These are phyloP conservation scores for Ciconia maguari DNA, from an alignment of 2,113 vertebrate species.

Conservation along the genomic window DNA sequence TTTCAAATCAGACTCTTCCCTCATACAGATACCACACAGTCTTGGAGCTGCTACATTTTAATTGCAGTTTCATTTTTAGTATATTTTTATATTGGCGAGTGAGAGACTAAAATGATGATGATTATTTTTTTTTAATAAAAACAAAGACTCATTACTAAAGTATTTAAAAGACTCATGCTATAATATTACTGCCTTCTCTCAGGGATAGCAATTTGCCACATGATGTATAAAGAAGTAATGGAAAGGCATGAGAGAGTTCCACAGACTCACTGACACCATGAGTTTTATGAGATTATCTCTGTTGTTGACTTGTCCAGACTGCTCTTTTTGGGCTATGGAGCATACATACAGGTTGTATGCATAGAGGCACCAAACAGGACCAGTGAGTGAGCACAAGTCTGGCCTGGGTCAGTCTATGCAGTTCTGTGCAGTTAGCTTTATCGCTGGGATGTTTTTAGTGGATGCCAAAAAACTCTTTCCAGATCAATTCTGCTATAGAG, in stretches of 20 bases:
- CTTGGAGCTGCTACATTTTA: not conserved
- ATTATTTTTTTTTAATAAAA: not conserved
- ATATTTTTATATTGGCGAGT: not conserved
- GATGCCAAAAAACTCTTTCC: not conserved
- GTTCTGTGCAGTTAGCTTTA: not conserved
- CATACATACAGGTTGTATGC: not conserved
- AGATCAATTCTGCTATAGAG: not conserved
- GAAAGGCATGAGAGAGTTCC: not conserved
- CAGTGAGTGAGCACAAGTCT: not conserved
- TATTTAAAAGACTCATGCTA: not conserved
- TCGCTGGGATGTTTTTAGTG: too few species aligned
- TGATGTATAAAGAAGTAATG: not conserved
- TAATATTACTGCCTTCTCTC: not conserved
- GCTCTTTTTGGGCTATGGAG: not conserved
- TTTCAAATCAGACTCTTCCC: not conserved
- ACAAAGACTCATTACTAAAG: not conserved
- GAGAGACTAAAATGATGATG: not conserved
- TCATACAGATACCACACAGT: not conserved
- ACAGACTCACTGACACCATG: not conserved
- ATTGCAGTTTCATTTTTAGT: not conserved
- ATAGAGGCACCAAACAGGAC: not conserved
- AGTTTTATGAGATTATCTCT: not conserved
- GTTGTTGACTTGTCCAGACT: not conserved
- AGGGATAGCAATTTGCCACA: not conserved
- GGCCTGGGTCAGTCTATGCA: not conserved